Percentiles rank a stretch among this genome's conserved stretches.
phyloP scores from a whole-genome alignment of 2,888 invertebrate species.

The Trissoscelio sp. region DNA sequence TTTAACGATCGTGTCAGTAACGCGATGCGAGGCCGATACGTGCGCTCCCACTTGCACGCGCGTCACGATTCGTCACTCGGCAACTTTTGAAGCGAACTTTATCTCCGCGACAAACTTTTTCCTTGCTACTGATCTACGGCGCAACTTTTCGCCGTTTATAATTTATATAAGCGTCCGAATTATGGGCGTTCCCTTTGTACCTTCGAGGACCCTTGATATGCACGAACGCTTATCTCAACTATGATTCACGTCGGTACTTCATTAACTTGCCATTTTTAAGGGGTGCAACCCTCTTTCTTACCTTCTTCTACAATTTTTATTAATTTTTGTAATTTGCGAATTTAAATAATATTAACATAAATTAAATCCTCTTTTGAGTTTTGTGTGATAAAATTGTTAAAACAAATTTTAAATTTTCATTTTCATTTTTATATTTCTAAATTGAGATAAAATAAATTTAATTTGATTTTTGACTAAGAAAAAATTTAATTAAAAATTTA shows the following conservation, averaged over 20 bases:
- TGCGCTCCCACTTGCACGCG: conserved; percentile 33
- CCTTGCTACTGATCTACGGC: conserved; percentile 54
- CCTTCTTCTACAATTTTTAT: too few species aligned
- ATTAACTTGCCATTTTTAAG: conserved; percentile 31
- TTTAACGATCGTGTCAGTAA: neutral
- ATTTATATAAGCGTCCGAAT: conserved; percentile 61
- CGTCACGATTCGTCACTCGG: conserved; percentile 53
- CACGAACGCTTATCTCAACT: conserved; percentile 22
- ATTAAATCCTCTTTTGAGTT: too few species aligned
- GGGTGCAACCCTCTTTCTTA: neutral
- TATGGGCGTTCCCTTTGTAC: conserved; percentile 44
- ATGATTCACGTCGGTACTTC: conserved; percentile 37
- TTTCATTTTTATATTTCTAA: too few species aligned
- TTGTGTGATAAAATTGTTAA: neutral
- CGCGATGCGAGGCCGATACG: conserved; percentile 35
- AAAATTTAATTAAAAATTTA: too few species aligned
- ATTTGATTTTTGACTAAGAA: too few species aligned
- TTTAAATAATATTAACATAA: too few species aligned
- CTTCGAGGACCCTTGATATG: conserved; percentile 37
- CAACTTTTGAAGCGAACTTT: conserved; percentile 45
- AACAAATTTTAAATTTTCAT: too few species aligned
- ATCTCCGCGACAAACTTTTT: conserved; percentile 63
- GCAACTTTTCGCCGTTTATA: conserved; percentile 56
- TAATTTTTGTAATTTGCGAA: too few species aligned
- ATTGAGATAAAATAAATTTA: too few species aligned